Conservation (phyloP, 2,797 vertebrate species). For the Thripadectes ignobilis region DNA sequence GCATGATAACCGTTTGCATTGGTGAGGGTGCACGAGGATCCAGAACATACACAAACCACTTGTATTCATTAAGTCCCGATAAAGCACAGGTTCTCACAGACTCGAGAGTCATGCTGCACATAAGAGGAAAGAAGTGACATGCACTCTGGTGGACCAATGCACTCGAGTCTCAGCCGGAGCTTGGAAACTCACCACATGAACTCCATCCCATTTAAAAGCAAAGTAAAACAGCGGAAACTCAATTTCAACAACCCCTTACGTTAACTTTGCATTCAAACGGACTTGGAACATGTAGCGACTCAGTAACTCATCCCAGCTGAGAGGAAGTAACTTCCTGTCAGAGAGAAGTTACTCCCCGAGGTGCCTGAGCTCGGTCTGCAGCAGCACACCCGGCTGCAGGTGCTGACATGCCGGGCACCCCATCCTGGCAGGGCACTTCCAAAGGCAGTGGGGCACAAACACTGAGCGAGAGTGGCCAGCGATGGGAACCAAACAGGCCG, state of each 20-base stretch:
- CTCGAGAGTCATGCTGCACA: neutral
- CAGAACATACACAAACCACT: neutral
- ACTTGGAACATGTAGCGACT: neutral
- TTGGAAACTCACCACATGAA: neutral
- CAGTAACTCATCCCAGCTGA: neutral
- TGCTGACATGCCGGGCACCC: neutral
- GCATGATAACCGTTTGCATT: neutral
- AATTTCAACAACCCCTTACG: neutral
- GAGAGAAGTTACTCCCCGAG: constrained; percentile 9
- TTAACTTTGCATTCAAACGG: constrained; percentile 5
- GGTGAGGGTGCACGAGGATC: neutral
- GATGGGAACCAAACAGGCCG: neutral
- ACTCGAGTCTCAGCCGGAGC: neutral
- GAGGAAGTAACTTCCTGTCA: constrained; percentile 19
- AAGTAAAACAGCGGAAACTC: neutral
- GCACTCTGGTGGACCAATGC: neutral
- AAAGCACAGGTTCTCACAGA: neutral
- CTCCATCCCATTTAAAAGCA: neutral
- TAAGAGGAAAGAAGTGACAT: neutral
- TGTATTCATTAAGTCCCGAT: neutral
- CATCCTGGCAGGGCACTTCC: neutral
- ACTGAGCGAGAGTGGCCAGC: neutral
- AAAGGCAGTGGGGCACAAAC: neutral
- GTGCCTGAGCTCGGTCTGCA: neutral
- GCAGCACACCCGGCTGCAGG: neutral